These are phyloP conservation scores for Tanytarsus gracilentus DNA, from an alignment of 2,888 invertebrate genomes.

Conservation along the genomic window DNA sequence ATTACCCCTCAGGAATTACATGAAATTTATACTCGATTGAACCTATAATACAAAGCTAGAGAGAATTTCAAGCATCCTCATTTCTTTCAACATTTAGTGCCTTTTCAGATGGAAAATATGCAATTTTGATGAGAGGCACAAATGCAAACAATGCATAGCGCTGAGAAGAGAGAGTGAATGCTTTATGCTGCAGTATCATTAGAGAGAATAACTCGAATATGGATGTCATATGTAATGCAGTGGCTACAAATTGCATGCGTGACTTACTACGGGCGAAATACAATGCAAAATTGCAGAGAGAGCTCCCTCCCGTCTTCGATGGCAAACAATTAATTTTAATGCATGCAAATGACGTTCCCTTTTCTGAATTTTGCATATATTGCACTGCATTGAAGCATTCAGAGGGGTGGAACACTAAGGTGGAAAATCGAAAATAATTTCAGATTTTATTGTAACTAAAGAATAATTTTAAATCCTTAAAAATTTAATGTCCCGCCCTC, in stretches of 20 bases:
- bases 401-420: background rate
- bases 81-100: background rate
- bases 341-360: conserved; percentile 14
- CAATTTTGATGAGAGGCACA: background rate
- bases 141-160: background rate
- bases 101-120: conserved; percentile 1
- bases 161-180: background rate
- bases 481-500: too few relatives aligned
- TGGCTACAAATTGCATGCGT: conserved; percentile 10
- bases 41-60: background rate
- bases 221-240: background rate
- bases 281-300: background rate
- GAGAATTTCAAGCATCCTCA: background rate
- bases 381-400: background rate
- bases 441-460: too few relatives aligned
- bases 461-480: too few relatives aligned
- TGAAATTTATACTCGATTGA: too few relatives aligned
- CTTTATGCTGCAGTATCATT: background rate
- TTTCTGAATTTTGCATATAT: background rate
- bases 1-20: too few relatives aligned
- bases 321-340: conserved; percentile 12
- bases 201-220: too few relatives aligned
- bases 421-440: too few relatives aligned
- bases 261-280: background rate
- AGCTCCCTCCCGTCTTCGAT: background rate